These are phyloP conservation scores for Falcaria lacertinaria DNA, from an alignment of 2,888 invertebrate genomes.

Conservation along the genomic window DNA sequence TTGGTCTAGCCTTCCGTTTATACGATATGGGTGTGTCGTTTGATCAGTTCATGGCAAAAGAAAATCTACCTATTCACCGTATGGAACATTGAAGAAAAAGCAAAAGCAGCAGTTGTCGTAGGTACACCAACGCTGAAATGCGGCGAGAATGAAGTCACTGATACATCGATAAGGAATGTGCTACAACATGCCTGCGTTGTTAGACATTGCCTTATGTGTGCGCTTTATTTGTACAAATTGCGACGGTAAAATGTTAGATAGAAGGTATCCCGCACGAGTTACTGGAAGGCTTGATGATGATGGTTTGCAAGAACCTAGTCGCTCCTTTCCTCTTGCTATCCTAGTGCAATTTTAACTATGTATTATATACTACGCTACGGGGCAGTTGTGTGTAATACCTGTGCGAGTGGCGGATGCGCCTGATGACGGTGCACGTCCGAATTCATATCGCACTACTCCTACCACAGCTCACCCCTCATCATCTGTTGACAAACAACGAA, in stretches of 20 bases:
- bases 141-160: slow-evolving; percentile 12
- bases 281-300: too few relatives aligned
- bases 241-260: too few relatives aligned
- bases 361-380: too few relatives aligned
- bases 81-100: slow-evolving; percentile 5
- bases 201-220: slow-evolving; percentile 37
- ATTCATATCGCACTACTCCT: slow-evolving; percentile 70
- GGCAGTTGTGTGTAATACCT: slow-evolving; percentile 40
- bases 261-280: too few relatives aligned
- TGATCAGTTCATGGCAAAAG: too few relatives aligned
- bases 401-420: slow-evolving; percentile 75
- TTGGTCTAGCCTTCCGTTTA: too few relatives aligned
- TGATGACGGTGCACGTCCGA: slow-evolving; percentile 77
- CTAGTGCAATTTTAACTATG: too few relatives aligned
- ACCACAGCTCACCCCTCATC: slow-evolving; percentile 65
- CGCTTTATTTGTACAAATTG: slow-evolving; percentile 17
- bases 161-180: slow-evolving; percentile 51
- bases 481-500: slow-evolving; percentile 52
- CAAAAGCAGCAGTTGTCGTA: neutral
- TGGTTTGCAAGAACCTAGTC: too few relatives aligned
- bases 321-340: too few relatives aligned
- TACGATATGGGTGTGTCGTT: too few relatives aligned
- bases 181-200: slow-evolving; percentile 36
- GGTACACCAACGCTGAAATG: slow-evolving; percentile 8
- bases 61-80: neutral